Evolutionary conservation across 2,888 invertebrate genomes (phyloP).

Genomic region (Lycaena phlaeas): DNA sequence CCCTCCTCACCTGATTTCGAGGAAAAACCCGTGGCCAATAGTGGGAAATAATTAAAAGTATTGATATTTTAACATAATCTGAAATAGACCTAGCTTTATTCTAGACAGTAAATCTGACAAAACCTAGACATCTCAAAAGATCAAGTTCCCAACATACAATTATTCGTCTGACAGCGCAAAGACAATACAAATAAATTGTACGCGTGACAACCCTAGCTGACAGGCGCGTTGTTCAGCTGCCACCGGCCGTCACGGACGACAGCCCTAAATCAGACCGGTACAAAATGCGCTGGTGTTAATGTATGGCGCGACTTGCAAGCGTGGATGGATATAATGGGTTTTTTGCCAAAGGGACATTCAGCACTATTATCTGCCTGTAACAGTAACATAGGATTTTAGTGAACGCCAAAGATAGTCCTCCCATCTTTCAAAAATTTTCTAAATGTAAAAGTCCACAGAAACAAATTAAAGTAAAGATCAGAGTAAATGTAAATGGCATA

Average conservation of each 20-base stretch:
- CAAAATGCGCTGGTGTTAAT: slow-evolving; percentile 31
- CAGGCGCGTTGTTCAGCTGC: slow-evolving; percentile 21
- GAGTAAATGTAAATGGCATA: no score
- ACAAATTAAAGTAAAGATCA: no score
- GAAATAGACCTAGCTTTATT: no score
- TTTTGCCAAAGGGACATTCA: slow-evolving; percentile 11
- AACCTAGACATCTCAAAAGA: no score
- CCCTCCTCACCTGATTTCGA: no score
- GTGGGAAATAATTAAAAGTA: no score
- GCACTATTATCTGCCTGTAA: slow-evolving; percentile 6
- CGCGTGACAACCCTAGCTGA: slow-evolving; percentile 9
- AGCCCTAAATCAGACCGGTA: slow-evolving; percentile 28
- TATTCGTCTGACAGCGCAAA: slow-evolving; percentile 2
- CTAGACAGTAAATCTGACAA: no score
- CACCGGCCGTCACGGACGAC: slow-evolving; percentile 19
- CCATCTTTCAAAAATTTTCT: no score
- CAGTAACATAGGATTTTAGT: not conserved
- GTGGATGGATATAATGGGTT: slow-evolving; percentile 9
- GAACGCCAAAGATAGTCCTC: not conserved
- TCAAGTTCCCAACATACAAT: no score
- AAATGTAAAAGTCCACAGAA: no score
- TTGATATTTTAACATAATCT: no score
- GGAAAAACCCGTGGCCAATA: no score
- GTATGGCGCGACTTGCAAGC: slow-evolving; percentile 23
- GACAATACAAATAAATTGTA: not conserved